Base-by-base conservation (phyloP, 2,797 vertebrate genomes). In the Bovichtus diacanthus region DNA sequence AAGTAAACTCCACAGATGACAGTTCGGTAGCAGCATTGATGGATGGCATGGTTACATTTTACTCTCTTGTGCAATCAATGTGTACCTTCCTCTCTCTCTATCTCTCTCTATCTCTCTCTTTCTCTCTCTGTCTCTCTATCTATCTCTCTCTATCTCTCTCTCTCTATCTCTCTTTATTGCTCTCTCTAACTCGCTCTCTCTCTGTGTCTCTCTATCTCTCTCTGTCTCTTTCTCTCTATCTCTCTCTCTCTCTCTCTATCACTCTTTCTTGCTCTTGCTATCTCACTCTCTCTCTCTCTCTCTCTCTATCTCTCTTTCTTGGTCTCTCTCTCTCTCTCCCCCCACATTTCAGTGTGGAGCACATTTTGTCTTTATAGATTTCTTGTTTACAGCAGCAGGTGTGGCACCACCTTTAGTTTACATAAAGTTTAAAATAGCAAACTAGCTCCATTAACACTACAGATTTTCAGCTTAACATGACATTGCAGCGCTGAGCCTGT, bases 1-100 rank as follows among this genome's bases (percentile, higher is more conserved):
- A 69, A 82, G 75, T 83, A 78, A 89, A 87, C 84, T 82, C 82
- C 60, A 60, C 78, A 75, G 55, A 89, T 91, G 90, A 91, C 90
- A 92, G 78, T 65, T 86, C 70, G 75, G 70, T 80, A 49, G 55
- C 60, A 49, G 55, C 60, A 49, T 27, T 92, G 90, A 92, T 90
- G 81, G 77, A 92, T 90, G 76, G 75, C 82, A 60, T 49, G 70
- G 69, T 83, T 79, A 70, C 66, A 58, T 85, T 88, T 86, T 75
- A n/a, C 70, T 78, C 50, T 78, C 63, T 88, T 74, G 82, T 70
- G 58, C 85, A 83, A 76, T 89, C 83, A 76, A 50, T 78, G 71
- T 47, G 47, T 78, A 29, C 74, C 56, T 73, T 74, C 73, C 75
- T 39, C 65, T 76, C 36, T 51, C 9, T 49, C 55, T 72, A n/a